phyloP scores from a whole-genome alignment of 2,797 vertebrate genomes.

The Gambusia yucatana region DNA sequence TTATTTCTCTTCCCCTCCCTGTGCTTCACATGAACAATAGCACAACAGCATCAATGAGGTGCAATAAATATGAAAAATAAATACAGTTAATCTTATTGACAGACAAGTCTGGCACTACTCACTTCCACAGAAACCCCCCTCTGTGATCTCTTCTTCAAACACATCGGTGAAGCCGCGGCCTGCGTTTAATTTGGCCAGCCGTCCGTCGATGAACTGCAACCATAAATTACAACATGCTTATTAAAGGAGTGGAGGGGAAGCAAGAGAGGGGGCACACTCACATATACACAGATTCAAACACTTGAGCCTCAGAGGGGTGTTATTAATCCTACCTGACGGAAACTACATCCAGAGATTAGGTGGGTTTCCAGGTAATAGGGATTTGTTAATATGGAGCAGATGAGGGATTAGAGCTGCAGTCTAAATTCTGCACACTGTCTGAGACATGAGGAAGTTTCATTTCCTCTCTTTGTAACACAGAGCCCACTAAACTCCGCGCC shows the following conservation, averaged over 20 bases:
- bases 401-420: conserved; percentile 79
- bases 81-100: conserved; percentile 50
- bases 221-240: conserved; percentile 84
- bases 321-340: conserved; percentile 78
- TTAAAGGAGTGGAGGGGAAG: conserved; percentile 53
- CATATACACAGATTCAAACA: conserved; percentile 58
- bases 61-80: conserved; percentile 45
- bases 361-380: conserved; percentile 72
- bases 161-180: conserved; percentile 93
- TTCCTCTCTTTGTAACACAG: conserved; percentile 80
- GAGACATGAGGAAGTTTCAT: conserved; percentile 81
- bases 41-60: not conserved
- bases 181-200: conserved; percentile 94
- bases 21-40: conserved; percentile 1
- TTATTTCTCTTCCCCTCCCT: not conserved
- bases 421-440: conserved; percentile 67
- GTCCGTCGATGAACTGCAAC: conserved; percentile 95
- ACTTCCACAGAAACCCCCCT: conserved; percentile 95
- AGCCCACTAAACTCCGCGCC: conserved; percentile 74
- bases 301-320: conserved; percentile 63
- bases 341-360: conserved; percentile 76
- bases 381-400: conserved; percentile 82
- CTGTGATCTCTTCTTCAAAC: conserved; percentile 98
- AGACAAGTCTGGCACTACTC: conserved; percentile 69
- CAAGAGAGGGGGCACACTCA: conserved; percentile 24